Evolutionary conservation across 2,113 vertebrate genomes (phyloP).

Genomic region (Callipepla californica): DNA sequence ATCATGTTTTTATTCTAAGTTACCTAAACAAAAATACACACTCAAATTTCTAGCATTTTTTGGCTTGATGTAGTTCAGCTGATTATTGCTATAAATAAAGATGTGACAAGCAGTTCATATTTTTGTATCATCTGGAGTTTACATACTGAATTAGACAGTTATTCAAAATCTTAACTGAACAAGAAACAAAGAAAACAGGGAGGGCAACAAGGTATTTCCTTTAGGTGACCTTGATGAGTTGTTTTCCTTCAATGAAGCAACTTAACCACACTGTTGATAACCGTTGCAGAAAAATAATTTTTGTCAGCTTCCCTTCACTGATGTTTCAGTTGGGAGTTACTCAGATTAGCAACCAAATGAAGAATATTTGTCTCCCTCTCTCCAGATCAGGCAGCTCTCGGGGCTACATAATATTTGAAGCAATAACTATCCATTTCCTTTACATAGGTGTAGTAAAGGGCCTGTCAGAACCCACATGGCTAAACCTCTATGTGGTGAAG

Average conservation of each 20-base stretch:
- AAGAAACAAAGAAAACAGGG: not conserved
- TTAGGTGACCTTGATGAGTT: not conserved
- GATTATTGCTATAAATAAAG: slow-evolving; percentile 39
- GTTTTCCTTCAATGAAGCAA: not conserved
- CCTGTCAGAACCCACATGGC: not conserved
- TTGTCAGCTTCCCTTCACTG: not conserved
- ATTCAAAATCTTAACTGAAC: not conserved
- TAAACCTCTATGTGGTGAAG: not conserved
- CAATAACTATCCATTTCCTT: not conserved
- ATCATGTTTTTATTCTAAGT: slow-evolving; percentile 29
- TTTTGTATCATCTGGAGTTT: not conserved
- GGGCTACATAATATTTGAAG: not conserved
- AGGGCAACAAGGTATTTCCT: rapidly evolving
- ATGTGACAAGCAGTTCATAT: not conserved
- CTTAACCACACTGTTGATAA: not conserved
- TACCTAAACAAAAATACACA: slow-evolving; percentile 21
- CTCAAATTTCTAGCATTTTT: slow-evolving; percentile 21
- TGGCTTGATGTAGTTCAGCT: slow-evolving; percentile 20
- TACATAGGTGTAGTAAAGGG: not conserved
- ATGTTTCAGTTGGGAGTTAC: not conserved
- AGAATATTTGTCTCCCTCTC: not conserved
- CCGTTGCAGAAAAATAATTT: not conserved
- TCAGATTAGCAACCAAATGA: not conserved
- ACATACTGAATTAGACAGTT: not conserved
- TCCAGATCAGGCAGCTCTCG: not conserved